Evolutionary conservation across 1,140 invertebrate species (phyloP).

Genomic region (Euura saliciscinereae): DNA sequence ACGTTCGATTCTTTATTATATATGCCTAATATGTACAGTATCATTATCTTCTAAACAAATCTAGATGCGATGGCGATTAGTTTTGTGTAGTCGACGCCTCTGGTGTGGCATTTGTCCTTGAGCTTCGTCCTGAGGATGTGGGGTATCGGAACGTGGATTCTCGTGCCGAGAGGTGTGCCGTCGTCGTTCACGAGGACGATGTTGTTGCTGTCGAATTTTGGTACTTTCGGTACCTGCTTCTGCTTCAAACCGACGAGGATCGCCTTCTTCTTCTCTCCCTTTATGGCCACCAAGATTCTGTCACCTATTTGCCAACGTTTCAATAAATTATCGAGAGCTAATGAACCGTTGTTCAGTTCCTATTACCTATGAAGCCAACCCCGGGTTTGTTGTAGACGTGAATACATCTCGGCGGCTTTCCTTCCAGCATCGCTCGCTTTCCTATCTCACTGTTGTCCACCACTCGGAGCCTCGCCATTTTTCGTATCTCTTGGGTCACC

Average conservation of each 20-base stretch:
- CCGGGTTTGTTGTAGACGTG: conserved; percentile 85
- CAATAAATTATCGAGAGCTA: conserved; percentile 10
- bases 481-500: conserved; percentile 67
- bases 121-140: conserved; percentile 86
- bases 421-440: conserved; percentile 90
- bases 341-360: background rate
- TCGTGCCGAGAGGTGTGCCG: conserved; percentile 90
- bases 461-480: conserved; percentile 81
- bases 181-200: conserved; percentile 95
- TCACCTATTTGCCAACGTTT: conserved; percentile 66
- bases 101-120: conserved; percentile 80
- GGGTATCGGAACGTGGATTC: conserved; percentile 95
- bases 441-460: conserved; percentile 97
- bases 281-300: conserved; percentile 93
- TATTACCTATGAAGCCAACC: conserved; percentile 68
- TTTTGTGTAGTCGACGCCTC: conserved; percentile 94
- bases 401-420: conserved; percentile 88
- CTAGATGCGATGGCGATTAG: conserved; percentile 89
- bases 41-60: conserved; percentile 73
- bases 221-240: conserved; percentile 81
- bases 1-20: too few species aligned
- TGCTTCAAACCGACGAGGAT: conserved; percentile 93
- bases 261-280: conserved; percentile 95
- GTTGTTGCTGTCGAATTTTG: conserved; percentile 96
- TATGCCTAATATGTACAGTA: too few species aligned